Base-by-base conservation (phyloP, 2,113 vertebrate species). In the Strix aluco region DNA sequence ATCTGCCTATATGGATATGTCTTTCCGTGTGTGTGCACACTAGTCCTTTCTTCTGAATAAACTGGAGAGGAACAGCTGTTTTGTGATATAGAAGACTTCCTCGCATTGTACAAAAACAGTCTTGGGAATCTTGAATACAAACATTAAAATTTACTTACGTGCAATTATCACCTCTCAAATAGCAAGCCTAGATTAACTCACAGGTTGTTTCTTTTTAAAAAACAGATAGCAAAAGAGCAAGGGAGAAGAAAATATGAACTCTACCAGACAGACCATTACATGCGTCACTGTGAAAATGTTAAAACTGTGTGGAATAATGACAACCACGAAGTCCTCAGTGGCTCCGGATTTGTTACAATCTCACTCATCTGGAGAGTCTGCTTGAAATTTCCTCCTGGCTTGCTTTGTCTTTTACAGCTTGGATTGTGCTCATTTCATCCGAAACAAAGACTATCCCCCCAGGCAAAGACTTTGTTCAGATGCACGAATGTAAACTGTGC, bases 1-100 rank as follows among this genome's bases (percentile, higher is more conserved):
- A n/a, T 34, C 22, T 70, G 32, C 22, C 15, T 6, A 1, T 8
- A 3, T 1, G 29, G 38, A 10, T 14, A 0, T 0, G 3, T 23
- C 27, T 59, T 1, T 29, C 11, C 38, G 4, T 9, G 2, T 20
- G 11, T 32, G 21, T 4, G 9, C 13, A 8, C 32, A 9, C 6
- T 9, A 8, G 7, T 15, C 38, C 34, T 73, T 25, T 42, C 17
- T 46, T 70, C 51, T 14, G 14, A 59, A 52, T 30, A 15, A 89
- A 69, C 14, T 14, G 44, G 13, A 79, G 15, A 52, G 30, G 12
- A 11, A 29, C 44, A 58, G 46, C 8, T 46, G 5, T 5, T 63
- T 42, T 52, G 3, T 32, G 27, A 26, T 27, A 46, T 1, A 20
- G 17, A 70, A 3, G 1, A 18, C 13, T 54, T 81, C 22, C 4